Conservation (phyloP, 2,797 vertebrate genomes). For the Smutsia temminckii region DNA sequence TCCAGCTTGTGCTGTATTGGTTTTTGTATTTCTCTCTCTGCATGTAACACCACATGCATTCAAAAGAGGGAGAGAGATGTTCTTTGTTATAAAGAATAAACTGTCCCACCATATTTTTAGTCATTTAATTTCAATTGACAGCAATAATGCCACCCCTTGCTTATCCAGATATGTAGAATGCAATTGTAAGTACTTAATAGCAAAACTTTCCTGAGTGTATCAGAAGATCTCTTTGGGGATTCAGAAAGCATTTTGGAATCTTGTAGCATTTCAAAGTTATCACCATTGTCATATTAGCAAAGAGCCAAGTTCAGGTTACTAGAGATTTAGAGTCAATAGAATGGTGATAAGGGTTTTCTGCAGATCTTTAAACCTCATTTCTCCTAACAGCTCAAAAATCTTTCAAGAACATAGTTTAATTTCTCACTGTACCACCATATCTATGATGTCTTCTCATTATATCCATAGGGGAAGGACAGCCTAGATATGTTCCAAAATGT, state of each 20-base stretch:
- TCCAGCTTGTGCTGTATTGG: accelerated
- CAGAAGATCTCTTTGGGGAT: not conserved
- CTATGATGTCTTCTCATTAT: not conserved
- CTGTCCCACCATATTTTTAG: not conserved
- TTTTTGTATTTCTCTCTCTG: not conserved
- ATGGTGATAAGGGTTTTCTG: not conserved
- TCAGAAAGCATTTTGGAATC: not conserved
- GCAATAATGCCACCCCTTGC: not conserved
- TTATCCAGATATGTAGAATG: not conserved
- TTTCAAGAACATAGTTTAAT: not conserved
- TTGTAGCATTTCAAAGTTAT: not conserved
- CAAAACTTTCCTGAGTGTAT: not conserved
- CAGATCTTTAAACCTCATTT: not conserved
- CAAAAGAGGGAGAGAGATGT: too few relatives aligned
- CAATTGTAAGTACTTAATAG: not conserved
- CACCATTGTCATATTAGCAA: not conserved
- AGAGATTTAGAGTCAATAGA: not conserved
- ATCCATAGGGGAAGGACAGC: not conserved
- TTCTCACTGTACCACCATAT: not conserved
- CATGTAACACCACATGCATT: too few relatives aligned
- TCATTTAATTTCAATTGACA: not conserved
- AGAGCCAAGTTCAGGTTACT: not conserved
- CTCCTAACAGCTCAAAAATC: not conserved
- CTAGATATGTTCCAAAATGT: not conserved
- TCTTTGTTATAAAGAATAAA: not conserved